Base-by-base conservation (phyloP, 2,797 vertebrate genomes). In the Helostoma temminkii region DNA sequence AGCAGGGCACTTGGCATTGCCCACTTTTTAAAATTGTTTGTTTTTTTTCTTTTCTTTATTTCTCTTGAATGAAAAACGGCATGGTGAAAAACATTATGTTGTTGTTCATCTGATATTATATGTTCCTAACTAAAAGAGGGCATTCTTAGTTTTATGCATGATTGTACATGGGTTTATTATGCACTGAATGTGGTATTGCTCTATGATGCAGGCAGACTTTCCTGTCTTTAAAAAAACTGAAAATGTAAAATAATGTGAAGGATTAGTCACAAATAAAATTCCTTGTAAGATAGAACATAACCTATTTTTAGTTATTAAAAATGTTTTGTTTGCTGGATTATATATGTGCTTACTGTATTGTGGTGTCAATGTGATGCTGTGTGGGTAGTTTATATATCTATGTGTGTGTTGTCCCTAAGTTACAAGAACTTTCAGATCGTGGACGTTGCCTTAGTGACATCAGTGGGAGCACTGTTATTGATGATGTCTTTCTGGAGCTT, bases 231-330 rank as follows among this genome's bases (percentile, higher is more conserved):
- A 1, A n/a, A n/a, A n/a, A 18, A 15, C 41, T 32, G 2, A 57
- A 57, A 43, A 36, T 19, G 28, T 30, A 16, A 58, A 47, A 18
- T 30, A 30, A 49, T 18, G 6, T 34, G 16, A 42, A 37, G 18
- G 11, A 11, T 71, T 36, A 50, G 45, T 37, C 28, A 21, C 18
- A 37, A 39, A 19, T 30, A 15, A 54, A 53, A 53, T n/a, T n/a
- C n/a, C n/a, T n/a, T n/a, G n/a, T n/a, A n/a, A n/a, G n/a, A n/a
- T n/a, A n/a, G n/a, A n/a, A n/a, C n/a, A n/a, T n/a, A n/a, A n/a
- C n/a, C n/a, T n/a, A n/a, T n/a, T n/a, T n/a, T n/a, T n/a, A n/a
- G n/a, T n/a, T n/a, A n/a, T n/a, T n/a, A n/a, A n/a, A n/a, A n/a
- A 37, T 37, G 36, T 3, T n/a, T 26, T 25, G 9, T 55, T 41